Evolutionary conservation across 92 coral and sea anemone genomes (phyloP).

Genomic region (Siderastrea siderea): DNA sequence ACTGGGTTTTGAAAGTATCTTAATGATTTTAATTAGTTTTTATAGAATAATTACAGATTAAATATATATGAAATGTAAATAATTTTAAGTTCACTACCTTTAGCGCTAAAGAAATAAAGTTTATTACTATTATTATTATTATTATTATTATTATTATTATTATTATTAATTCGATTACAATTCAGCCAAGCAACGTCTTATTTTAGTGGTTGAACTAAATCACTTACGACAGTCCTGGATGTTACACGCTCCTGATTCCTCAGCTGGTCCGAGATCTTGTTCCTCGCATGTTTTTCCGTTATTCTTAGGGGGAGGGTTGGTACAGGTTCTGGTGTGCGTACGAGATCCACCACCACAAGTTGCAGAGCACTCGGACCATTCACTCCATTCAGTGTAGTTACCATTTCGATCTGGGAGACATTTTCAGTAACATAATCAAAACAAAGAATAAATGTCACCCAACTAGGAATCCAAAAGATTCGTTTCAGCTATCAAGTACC

Average conservation of each 20-base stretch:
- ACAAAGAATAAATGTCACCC: constrained; percentile 26
- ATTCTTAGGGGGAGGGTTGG: constrained; percentile 77
- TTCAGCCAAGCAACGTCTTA: background rate
- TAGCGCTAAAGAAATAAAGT: no score
- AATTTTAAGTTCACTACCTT: no score
- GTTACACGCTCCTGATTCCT: constrained; percentile 9
- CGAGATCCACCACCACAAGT: constrained; percentile 91
- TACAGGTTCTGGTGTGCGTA: constrained; percentile 76
- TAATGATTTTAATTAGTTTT: no score
- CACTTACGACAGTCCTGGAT: constrained; percentile 23
- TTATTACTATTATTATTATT: no score
- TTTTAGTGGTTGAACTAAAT: background rate
- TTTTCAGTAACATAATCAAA: no score
- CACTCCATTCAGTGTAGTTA: constrained; percentile 7
- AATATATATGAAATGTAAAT: no score
- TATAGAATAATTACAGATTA: no score
- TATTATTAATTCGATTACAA: background rate
- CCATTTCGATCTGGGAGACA: constrained; percentile 33
- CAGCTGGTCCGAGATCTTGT: constrained; percentile 5
- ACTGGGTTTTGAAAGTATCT: no score
- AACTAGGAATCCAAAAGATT: background rate
- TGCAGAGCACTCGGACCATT: constrained; percentile 33
- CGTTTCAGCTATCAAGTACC: background rate
- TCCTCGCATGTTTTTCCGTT: background rate
- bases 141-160: no score